Conservation (phyloP, 2,888 invertebrate species). For the Cantharis lateralis region DNA sequence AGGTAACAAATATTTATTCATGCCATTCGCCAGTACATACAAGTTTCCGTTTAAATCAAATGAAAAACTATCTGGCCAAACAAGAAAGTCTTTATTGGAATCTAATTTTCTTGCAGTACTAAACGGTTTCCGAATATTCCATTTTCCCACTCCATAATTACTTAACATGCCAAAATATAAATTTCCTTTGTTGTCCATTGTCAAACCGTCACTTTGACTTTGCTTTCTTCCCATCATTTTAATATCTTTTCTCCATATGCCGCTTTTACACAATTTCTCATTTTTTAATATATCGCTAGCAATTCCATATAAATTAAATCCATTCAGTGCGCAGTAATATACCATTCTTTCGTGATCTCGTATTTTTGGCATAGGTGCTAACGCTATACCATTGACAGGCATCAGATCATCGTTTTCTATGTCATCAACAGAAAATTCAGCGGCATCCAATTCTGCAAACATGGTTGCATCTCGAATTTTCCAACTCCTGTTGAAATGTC, state of each 20-base stretch:
- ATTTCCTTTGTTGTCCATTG: constrained; percentile 69
- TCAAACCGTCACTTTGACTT: constrained; percentile 68
- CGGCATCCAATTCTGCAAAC: constrained; percentile 64
- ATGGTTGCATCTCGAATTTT: constrained; percentile 71
- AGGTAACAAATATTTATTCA: constrained; percentile 19
- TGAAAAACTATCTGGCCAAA: constrained; percentile 73
- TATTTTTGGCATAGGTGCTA: constrained; percentile 64
- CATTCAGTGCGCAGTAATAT: constrained; percentile 45
- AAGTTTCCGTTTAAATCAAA: constrained; percentile 68
- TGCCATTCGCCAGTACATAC: constrained; percentile 64
- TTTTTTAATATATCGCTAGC: constrained; percentile 65
- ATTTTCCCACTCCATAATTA: constrained; percentile 70
- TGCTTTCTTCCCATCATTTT: constrained; percentile 58
- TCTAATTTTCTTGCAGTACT: constrained; percentile 50
- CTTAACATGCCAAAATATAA: constrained; percentile 71
- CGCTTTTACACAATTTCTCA: constrained; percentile 53
- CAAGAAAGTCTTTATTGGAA: constrained; percentile 64
- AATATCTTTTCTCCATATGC: constrained; percentile 43
- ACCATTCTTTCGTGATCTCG: constrained; percentile 37
- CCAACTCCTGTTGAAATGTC: constrained; percentile 66
- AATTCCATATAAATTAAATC: constrained; percentile 61
- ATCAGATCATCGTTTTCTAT: constrained; percentile 60
- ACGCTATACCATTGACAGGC: constrained; percentile 72
- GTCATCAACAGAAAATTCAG: constrained; percentile 64
- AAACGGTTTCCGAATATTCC: constrained; percentile 65